A percentile compares a stretch with the other conserved stretches of the same genome.
phyloP scores from a whole-genome alignment of 1,140 invertebrate genomes.

The Gryllus bimaculatus region DNA sequence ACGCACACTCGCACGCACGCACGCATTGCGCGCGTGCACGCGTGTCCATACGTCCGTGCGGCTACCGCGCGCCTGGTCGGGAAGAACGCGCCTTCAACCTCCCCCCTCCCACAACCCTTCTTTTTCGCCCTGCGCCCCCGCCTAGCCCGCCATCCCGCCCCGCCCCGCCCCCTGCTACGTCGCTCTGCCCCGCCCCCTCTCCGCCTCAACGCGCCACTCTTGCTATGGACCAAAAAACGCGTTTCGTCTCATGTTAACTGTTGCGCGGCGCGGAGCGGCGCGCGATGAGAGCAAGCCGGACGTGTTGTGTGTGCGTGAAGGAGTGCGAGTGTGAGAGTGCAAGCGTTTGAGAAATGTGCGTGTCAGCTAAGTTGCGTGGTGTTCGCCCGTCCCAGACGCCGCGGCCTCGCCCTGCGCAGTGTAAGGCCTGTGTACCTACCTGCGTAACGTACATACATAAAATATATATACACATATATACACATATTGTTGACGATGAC shows the following conservation, averaged over 20 bases:
- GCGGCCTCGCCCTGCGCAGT: too few relatives aligned
- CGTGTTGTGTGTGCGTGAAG: too few relatives aligned
- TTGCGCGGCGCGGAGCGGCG: neutral
- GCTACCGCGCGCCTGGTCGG: neutral
- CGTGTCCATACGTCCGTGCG: too few relatives aligned
- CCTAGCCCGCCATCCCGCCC: too few relatives aligned
- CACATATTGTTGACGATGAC: slow-evolving; percentile 1
- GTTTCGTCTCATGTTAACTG: neutral
- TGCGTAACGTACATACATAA: neutral
- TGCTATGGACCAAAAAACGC: neutral
- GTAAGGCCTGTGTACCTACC: neutral
- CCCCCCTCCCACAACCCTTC: neutral
- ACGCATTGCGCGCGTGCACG: too few relatives aligned
- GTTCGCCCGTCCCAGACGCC: too few relatives aligned
- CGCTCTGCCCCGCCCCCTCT: neutral
- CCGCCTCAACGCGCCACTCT: neutral
- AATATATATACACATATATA: neutral
- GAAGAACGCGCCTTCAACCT: neutral
- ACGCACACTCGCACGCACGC: too few relatives aligned
- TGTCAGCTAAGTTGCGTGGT: neutral
- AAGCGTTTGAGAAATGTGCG: too few relatives aligned
- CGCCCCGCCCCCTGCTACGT: neutral
- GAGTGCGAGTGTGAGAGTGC: neutral
- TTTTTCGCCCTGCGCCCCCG: neutral
- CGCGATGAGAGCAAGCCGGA: too few relatives aligned